These are phyloP conservation scores for Poeciliopsis presidionis DNA, from an alignment of 2,797 vertebrate genomes.

Conservation along the genomic window DNA sequence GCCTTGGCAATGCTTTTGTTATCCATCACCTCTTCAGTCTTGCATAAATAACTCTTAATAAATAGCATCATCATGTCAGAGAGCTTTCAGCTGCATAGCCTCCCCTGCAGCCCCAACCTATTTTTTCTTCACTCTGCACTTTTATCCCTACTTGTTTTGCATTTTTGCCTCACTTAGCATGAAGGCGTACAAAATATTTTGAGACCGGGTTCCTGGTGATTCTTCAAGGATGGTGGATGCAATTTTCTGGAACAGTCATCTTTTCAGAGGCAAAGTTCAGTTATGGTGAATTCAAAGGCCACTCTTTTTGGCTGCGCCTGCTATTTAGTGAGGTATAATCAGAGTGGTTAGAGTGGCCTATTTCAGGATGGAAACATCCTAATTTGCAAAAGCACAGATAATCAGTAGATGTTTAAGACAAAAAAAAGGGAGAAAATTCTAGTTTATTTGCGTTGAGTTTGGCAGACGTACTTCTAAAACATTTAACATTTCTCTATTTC, in stretches of 20 bases:
- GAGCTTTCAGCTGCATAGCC: conserved; percentile 68
- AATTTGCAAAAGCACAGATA: conserved; percentile 40
- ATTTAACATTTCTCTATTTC: background rate
- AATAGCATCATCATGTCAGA: conserved; percentile 74
- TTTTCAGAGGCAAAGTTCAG: conserved; percentile 21
- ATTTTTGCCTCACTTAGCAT: conserved; percentile 69
- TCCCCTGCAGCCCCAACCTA: conserved; percentile 57
- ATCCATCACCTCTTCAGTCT: conserved; percentile 77
- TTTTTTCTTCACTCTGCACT: conserved; percentile 63
- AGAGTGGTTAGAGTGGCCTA: conserved; percentile 54
- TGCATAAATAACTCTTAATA: conserved; percentile 80
- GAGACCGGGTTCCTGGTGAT: conserved; percentile 42
- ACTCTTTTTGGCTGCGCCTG: conserved; percentile 41
- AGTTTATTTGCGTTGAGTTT: background rate
- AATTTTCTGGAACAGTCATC: conserved; percentile 39
- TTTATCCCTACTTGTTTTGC: conserved; percentile 67
- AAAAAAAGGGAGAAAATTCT: conserved; percentile 4
- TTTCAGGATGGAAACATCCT: conserved; percentile 52
- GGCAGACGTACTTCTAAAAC: background rate
- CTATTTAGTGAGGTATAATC: conserved; percentile 51
- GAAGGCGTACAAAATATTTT: conserved; percentile 55
- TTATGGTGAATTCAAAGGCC: conserved; percentile 45
- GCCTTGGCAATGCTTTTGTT: conserved; percentile 70
- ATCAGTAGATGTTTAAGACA: conserved; percentile 34
- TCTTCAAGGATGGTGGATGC: conserved; percentile 53